Evolutionary conservation across 1,140 invertebrate species (phyloP).

Genomic region (Metaphire vulgaris): DNA sequence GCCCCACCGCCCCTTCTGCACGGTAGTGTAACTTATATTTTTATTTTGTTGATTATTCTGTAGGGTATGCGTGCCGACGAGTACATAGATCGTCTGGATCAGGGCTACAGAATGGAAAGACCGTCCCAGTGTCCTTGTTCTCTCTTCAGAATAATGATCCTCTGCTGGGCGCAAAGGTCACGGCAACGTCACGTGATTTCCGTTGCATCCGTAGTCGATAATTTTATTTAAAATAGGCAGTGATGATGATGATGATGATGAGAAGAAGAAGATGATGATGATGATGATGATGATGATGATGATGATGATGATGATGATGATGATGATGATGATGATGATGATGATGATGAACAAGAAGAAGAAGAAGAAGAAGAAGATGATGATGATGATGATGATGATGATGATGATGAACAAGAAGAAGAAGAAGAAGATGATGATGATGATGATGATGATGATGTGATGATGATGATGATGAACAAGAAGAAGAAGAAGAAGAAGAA

Average conservation of each 20-base stretch:
- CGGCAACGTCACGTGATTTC: too few relatives aligned
- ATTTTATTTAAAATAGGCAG: too few relatives aligned
- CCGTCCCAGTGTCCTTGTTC: not conserved
- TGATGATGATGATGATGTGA: too few relatives aligned
- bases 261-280: not conserved
- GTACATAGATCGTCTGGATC: not conserved
- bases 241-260: not conserved
- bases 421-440: too few relatives aligned
- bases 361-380: not conserved
- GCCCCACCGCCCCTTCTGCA: too few relatives aligned
- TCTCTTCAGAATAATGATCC: not conserved
- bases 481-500: too few relatives aligned
- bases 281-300: not conserved
- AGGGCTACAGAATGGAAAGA: not conserved
- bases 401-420: too few relatives aligned
- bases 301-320: conserved; percentile 2
- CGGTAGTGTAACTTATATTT: too few relatives aligned
- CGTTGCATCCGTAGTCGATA: too few relatives aligned
- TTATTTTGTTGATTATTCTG: too few relatives aligned
- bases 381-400: too few relatives aligned
- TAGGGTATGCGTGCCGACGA: not conserved
- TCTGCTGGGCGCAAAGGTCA: not conserved
- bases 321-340: conserved; percentile 2
- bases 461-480: too few relatives aligned
- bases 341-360: not conserved